Percentiles rank a stretch among this genome's conserved stretches.
phyloP scores from a whole-genome alignment of 1,140 invertebrate species.

The Eufriesea mexicana region DNA sequence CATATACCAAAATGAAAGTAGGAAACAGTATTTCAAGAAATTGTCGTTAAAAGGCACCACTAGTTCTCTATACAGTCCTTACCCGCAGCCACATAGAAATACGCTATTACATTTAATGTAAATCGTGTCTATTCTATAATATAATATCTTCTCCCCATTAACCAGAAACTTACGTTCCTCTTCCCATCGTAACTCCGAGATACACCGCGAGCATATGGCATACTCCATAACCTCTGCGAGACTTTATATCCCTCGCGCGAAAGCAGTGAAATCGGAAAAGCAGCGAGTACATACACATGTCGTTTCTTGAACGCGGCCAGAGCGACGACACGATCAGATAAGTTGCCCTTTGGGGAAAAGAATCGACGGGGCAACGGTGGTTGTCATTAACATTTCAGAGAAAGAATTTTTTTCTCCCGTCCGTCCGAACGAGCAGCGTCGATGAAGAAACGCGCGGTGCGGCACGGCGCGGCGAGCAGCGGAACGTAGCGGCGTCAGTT shows the following conservation, averaged over 20 bases:
- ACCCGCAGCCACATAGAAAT: no score
- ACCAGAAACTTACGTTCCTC: not conserved
- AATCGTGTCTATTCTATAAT: no score
- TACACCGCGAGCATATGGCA: not conserved
- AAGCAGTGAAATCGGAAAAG: not conserved
- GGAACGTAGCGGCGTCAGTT: slow-evolving; percentile 14
- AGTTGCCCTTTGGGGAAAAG: not conserved
- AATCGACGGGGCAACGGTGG: not conserved
- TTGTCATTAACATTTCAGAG: slow-evolving; percentile 17
- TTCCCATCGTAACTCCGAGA: not conserved
- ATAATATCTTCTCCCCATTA: not conserved
- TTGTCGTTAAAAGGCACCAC: no score
- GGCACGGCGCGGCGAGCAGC: not conserved
- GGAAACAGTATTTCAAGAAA: no score
- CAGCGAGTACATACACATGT: not conserved
- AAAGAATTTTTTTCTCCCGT: not conserved
- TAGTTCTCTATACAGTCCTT: no score
- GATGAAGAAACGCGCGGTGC: not conserved
- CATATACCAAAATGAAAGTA: no score
- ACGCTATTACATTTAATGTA: no score
- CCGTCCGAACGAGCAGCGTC: not conserved
- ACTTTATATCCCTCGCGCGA: not conserved
- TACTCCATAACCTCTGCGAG: no score
- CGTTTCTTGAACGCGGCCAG: not conserved
- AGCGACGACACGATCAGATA: not conserved